Percentiles rank a stretch among this genome's conserved stretches.
These are phyloP conservation scores for Hozukius guyotensis DNA, from an alignment of 2,797 vertebrate genomes.

Conservation along the genomic window DNA sequence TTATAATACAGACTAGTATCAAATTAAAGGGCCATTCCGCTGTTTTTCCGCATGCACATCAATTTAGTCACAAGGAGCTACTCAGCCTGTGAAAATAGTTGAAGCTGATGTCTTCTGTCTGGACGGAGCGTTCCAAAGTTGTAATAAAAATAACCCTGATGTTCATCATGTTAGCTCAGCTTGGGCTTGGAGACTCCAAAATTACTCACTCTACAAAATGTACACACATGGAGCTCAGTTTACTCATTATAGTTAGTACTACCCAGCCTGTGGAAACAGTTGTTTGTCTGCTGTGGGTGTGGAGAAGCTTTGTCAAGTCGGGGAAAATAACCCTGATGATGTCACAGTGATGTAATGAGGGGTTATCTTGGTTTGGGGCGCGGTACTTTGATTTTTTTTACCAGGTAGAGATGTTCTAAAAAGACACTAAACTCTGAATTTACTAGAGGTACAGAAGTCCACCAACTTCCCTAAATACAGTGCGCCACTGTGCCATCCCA, in stretches of 20 bases:
- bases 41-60: neutral
- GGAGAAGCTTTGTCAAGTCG: neutral
- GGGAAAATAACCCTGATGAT: neutral
- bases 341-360: neutral
- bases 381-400: neutral
- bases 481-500: neutral
- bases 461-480: neutral
- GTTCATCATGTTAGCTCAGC: neutral
- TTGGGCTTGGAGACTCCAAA: neutral
- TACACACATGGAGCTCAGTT: neutral
- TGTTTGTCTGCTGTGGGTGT: neutral
- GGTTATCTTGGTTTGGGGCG: neutral
- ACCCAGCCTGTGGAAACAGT: neutral
- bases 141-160: neutral
- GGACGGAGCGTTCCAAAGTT: neutral
- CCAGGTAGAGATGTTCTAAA: too few relatives aligned
- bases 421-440: neutral
- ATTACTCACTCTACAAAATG: neutral
- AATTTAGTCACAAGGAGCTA: neutral
- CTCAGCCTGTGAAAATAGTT: neutral
- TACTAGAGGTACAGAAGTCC: neutral
- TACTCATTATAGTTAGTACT: neutral
- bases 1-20: too few relatives aligned
- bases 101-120: neutral
- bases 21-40: neutral